Evolutionary conservation across 2,888 invertebrate genomes (phyloP), one percentile per base, ranked within the genome.

Genomic region (Phalangium opilio): DNA sequence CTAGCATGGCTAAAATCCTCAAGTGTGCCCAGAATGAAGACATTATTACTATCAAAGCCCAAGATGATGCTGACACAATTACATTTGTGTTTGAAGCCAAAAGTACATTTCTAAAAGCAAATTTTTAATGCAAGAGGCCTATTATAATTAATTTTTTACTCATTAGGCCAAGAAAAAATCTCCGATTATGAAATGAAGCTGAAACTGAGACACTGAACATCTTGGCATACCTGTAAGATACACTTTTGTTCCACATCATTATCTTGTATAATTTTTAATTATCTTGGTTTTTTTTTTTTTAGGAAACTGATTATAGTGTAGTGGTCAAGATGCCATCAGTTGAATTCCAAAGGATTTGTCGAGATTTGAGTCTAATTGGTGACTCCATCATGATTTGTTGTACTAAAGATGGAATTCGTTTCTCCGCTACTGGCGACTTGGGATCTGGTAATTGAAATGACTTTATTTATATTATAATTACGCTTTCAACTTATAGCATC

Each of bases 141-240:
- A n/a, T n/a, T n/a, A n/a, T n/a, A n/a, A n/a, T n/a, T n/a, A n/a
- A n/a, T n/a, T 10, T n/a, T n/a, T n/a, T n/a, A n/a, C n/a, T 38
- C 10, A 17, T 18, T 57, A 67, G 67, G 86, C 66, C 86, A 89
- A 64, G 93, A 93, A 61, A 90, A 91, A 64, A 79, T 87, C 1
- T 86, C 95, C 0, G 96, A 98, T 65, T 96, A 93, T 67, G 93
- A 95, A 67, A 91, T 98, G 84, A 96, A 96, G 67, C 74, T 98
- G 32, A 93, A 96, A 98, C 67, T 76, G 99, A 60, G 98, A 99
- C 67, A 83, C 90, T 61, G 98, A 99, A 68, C 96, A 98, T 66
- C 75, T 98, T 61, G 98, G 96, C 61, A 87, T 89, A 60, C 89
- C 89, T 8, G 77, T 78, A 67, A 69, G 73, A n/a, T n/a, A n/a